Evolutionary conservation across 2,113 vertebrate genomes (phyloP).

Genomic region (Caretta caretta): DNA sequence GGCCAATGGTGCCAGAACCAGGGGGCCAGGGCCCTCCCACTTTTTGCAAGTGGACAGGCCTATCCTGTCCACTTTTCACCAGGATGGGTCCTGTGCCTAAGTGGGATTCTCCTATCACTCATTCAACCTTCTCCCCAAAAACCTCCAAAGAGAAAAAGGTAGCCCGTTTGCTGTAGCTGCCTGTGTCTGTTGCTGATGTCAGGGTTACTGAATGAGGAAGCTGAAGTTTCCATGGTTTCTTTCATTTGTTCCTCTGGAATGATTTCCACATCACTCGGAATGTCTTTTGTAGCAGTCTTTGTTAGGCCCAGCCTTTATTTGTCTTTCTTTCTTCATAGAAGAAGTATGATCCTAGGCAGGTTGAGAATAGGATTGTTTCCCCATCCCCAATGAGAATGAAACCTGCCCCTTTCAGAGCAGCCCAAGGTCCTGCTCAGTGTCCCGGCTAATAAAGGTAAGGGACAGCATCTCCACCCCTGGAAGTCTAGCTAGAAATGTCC

Average conservation of each 20-base stretch:
- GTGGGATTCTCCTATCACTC: not conserved
- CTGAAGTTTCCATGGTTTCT: not conserved
- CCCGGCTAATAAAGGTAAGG: rapidly evolving
- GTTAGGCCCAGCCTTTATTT: not conserved
- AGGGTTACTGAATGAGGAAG: not conserved
- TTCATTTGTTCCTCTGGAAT: not conserved
- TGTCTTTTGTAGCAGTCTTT: not conserved
- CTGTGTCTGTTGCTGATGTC: not conserved
- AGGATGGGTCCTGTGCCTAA: rapidly evolving
- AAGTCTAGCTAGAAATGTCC: rapidly evolving
- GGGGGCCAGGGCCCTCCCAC: too few species aligned
- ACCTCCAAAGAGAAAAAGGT: not conserved
- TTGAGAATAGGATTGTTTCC: not conserved
- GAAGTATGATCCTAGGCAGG: not conserved
- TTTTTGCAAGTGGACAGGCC: too few species aligned
- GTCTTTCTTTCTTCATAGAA: not conserved
- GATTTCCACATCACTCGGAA: not conserved
- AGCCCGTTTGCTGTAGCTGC: rapidly evolving
- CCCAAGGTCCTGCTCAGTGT: not conserved
- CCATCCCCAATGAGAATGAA: not conserved
- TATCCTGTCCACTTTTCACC: too few species aligned
- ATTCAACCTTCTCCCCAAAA: rapidly evolving
- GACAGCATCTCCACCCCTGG: not conserved
- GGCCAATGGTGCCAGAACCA: too few species aligned
- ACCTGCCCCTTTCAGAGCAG: not conserved